Base-by-base conservation (phyloP, 2,113 vertebrate genomes). In the Pristiophorus japonicus region DNA sequence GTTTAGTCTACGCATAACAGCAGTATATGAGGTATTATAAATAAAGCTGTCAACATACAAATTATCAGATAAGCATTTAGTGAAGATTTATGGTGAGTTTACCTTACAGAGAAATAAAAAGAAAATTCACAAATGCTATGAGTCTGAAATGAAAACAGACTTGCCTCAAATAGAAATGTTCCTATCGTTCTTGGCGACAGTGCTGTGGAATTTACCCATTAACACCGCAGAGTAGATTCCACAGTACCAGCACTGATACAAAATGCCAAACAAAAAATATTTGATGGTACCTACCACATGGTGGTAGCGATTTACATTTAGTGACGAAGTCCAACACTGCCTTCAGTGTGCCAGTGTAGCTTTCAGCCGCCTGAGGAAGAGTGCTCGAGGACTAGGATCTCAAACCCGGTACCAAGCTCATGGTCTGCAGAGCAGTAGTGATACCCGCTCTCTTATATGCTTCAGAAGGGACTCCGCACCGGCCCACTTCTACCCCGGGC, bases 1-100 rank as follows among this genome's bases (percentile, higher is more conserved):
- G 88, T 92, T 92, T 92, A 92, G 88, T 92, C 88, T 92, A 63
- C 20, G 18, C n/a, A 38, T 63, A 63, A 38, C 88, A 65, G 14
- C 20, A 18, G 18, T 65, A 92, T 63, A 22, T 63, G 34, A n/a
- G n/a, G 20, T 62, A 63, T 63, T 63, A 92, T 92, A 92, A 92
- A 92, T 92, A 92, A 65, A 92, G 38, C 88, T 63, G 62, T 92
- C 88, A 38, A 62, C 55, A 65, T 62, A 62, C 34, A 92, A 92
- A 65, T 65, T 38, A 92, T 7, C 88, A 42, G 59, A 38, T 92
- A 63, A 92, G 62, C 59, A 63, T 63, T 92, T 63, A 62, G 59
- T 92, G 18, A 42, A 92, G n/a, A 92, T 92, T 92, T 92, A 92
- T 92, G 88, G 34, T 65, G 88, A 91, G 88, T 92, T 63, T 92